phyloP scores from a whole-genome alignment of 2,797 vertebrate genomes.

The Spizella passerina region DNA sequence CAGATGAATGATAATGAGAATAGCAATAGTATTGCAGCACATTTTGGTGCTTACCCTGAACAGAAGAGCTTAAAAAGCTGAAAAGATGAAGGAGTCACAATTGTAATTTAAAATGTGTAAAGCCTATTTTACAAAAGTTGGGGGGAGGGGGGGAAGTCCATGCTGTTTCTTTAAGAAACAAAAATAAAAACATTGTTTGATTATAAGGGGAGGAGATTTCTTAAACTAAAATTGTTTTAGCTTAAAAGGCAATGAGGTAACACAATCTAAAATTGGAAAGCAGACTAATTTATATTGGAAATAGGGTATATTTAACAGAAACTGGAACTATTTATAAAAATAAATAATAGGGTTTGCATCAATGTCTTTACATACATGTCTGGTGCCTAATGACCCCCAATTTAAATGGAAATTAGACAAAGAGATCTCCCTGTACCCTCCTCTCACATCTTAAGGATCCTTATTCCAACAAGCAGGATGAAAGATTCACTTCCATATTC shows the following conservation, averaged over 20 bases:
- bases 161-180: neutral
- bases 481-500: neutral
- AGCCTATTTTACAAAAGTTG: neutral
- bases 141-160: neutral
- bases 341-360: neutral
- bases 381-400: neutral
- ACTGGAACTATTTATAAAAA: neutral
- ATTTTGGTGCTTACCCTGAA: neutral
- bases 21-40: neutral
- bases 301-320: neutral
- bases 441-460: neutral
- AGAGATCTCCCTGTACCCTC: neutral
- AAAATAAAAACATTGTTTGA: neutral
- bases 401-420: neutral
- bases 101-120: neutral
- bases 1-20: neutral
- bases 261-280: neutral
- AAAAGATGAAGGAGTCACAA: neutral
- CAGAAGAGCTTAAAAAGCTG: neutral
- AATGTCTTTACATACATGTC: neutral
- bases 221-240: neutral
- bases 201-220: neutral
- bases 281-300: neutral
- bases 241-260: neutral
- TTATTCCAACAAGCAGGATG: neutral